A percentile compares a stretch with the other conserved stretches of the same genome.
These are phyloP conservation scores for Epizoanthus illoricatus DNA, from an alignment of 92 coral and sea anemone genomes.

Conservation along the genomic window DNA sequence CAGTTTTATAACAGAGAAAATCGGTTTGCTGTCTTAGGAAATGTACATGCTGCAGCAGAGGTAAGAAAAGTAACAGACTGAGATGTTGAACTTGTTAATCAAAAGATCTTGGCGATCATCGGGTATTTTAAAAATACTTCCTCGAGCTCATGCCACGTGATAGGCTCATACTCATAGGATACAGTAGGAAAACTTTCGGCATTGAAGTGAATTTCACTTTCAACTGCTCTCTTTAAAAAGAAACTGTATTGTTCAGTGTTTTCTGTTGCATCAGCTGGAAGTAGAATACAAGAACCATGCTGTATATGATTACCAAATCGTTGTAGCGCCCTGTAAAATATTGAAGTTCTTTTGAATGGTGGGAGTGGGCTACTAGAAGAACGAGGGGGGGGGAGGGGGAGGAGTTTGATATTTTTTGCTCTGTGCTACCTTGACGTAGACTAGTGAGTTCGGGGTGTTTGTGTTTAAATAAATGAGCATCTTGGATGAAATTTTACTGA, in stretches of 20 bases:
- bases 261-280: not conserved
- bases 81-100: not conserved
- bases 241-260: not conserved
- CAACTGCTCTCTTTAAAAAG: not conserved
- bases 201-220: not conserved
- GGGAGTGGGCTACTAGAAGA: no score
- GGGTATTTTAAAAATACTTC: not conserved
- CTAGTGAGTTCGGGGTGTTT: no score
- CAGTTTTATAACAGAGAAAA: slow-evolving; percentile 50
- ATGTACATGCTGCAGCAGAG: slow-evolving; percentile 75
- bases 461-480: no score
- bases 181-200: not conserved
- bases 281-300: no score
- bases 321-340: no score
- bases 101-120: not conserved
- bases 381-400: no score
- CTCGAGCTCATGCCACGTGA: slow-evolving; percentile 10
- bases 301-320: no score
- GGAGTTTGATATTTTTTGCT: no score
- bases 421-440: no score
- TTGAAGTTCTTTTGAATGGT: no score
- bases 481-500: no score
- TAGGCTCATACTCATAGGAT: not conserved
- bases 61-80: slow-evolving; percentile 9
- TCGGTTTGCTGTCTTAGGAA: slow-evolving; percentile 38